Base-by-base conservation (phyloP, 2,113 vertebrate species). In the Xenopus laevis region DNA sequence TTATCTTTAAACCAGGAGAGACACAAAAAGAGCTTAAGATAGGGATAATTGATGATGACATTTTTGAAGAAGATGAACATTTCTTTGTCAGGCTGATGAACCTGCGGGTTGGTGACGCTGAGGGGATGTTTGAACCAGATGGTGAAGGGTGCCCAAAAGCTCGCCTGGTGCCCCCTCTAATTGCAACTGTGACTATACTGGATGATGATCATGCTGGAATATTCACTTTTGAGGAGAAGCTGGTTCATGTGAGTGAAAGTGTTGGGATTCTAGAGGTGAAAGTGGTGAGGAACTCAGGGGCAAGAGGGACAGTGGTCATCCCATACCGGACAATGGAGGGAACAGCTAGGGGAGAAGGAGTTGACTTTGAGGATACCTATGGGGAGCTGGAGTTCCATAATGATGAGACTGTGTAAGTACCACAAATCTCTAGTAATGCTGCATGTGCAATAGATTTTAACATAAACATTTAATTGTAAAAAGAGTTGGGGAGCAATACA, bases 201-300 rank as follows among this genome's bases (percentile, higher is more conserved):
- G 97, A 98, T 0, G 97, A 98, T 60, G 97, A 98, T 91, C 97
- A 98, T 65, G 97, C 95, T 0, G 97, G 97, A 16, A 97, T 98
- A 89, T 98, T 98, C 90, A 91, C 92, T 0, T 98, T 98, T 84
- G 86, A 92, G 12, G 96, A 97, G 11, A 85, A 90, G 30, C 74
- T 93, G 83, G 23, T 93, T 79, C 92, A 91, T 0, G 94, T 97
- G 71, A 96, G 95, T 71, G 97, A 98, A 88, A 96, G 95, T 65
- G 94, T 97, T 76, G 97, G 97, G 50, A 90, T 93, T 47, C 89
- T 97, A 92, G 96, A 98, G 84, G 90, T 95, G 82, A 94, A 84
- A 21, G 97, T 98, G 75, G 82, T 92, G 77, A 86, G 97, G 0
- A 93, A 95, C 89, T 98, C 97, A 0, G 97, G 97, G 0, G 97